phyloP scores from a whole-genome alignment of 1,140 invertebrate genomes.

The Diachasmimorpha longicaudata region DNA sequence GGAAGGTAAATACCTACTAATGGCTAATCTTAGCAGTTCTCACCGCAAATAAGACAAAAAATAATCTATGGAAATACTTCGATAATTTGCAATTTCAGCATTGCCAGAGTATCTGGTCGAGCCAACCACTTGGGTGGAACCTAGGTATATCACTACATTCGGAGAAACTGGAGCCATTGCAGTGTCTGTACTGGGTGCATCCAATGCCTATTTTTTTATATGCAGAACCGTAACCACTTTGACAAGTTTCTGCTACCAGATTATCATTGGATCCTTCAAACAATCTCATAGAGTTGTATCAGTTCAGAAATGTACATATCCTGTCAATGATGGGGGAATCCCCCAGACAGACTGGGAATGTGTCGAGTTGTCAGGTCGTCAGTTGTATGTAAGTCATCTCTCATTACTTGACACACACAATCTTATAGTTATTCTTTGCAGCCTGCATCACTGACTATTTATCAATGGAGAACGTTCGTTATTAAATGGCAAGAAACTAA shows the following conservation, averaged over 20 bases:
- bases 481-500: constrained; percentile 24
- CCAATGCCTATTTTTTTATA: constrained; percentile 21
- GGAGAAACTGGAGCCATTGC: background rate
- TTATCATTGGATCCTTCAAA: constrained; percentile 34
- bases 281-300: constrained; percentile 2
- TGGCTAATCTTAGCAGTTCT: too few species aligned
- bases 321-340: background rate
- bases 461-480: constrained; percentile 36
- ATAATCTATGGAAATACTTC: too few species aligned
- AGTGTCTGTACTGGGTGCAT: constrained; percentile 26
- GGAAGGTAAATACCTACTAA: constrained; percentile 39
- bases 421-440: background rate
- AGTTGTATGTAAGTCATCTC: background rate
- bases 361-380: background rate
- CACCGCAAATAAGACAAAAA: too few species aligned
- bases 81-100: constrained; percentile 14
- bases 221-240: background rate
- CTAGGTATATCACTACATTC: background rate
- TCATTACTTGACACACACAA: background rate
- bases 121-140: background rate
- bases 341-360: background rate
- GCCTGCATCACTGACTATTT: background rate
- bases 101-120: constrained; percentile 19
- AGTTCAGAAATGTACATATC: constrained; percentile 26
- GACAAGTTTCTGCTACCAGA: constrained; percentile 29